Base-by-base conservation (phyloP, 2,888 invertebrate species). In the Anagyrus pseudococci region DNA sequence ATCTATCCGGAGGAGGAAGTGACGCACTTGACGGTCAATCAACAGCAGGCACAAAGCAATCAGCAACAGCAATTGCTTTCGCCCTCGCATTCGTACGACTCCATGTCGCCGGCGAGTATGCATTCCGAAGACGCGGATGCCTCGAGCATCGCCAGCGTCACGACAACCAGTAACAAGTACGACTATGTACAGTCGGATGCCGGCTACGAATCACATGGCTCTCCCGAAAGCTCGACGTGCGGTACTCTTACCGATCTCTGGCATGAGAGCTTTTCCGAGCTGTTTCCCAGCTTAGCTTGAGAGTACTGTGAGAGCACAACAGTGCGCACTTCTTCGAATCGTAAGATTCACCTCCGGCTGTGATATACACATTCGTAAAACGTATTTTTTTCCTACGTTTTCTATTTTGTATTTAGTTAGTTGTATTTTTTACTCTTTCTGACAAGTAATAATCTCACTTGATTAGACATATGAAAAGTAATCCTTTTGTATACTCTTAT, bases 211-310 rank as follows among this genome's bases (percentile, higher is more conserved):
- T 89, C 89, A 0, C 81, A 87, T 47, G 87, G 84, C 66, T 89
- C 89, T 0, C 88, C 88, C 1, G 62, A 54, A 15, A 67, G 52
- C 6, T 59, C 58, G 19, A 37, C 55, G 19, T 82, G 83, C 80
- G 82, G 83, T 75, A 76, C 84, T 67, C 82, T 88, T 75, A 76
- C 79, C 4, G 89, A 90, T 75, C 84, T 88, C 73, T 91, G 90
- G 90, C 88, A 89, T 75, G 88, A 88, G 75, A 88, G 88, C 71
- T 88, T 92, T 72, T 88, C 89, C 66, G 91, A 92, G 81, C 81
- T 93, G 70, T 93, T 93, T 81, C 92, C 92, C 40, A 87, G 86
- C 66, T 82, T 92, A 74, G 85, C 88, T 57, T 91, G 84, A 83
- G 59, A 17, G 2, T 29, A 23, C 6, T n/a, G n/a, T n/a, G n/a